Percentiles rank a stretch among this genome's conserved stretches.
Evolutionary conservation across 2,888 invertebrate genomes (phyloP).

Genomic region (Epistrophella euchroma): DNA sequence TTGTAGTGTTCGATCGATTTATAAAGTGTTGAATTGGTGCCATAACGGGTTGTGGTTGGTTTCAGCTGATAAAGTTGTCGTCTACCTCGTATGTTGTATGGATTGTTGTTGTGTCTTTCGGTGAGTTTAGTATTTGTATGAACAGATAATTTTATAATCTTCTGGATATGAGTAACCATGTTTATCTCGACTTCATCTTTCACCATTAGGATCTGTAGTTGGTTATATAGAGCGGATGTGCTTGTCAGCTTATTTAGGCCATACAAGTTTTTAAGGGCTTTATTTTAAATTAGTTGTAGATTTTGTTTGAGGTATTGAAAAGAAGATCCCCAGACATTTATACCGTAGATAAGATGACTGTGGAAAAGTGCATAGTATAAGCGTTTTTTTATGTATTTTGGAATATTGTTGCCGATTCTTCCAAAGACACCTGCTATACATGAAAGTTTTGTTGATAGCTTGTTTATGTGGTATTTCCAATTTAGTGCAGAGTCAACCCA

Average conservation of each 20-base stretch:
- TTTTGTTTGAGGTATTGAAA: background rate
- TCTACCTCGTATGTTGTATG: too few relatives aligned
- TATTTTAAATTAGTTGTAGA: background rate
- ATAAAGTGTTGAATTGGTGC: too few relatives aligned
- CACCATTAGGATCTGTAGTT: conserved; percentile 8
- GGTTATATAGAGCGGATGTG: background rate
- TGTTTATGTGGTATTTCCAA: too few relatives aligned
- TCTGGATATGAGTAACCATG: background rate
- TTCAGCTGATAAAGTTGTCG: too few relatives aligned
- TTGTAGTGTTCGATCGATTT: conserved; percentile 17
- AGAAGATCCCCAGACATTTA: background rate
- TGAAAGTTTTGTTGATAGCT: background rate
- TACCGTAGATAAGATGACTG: background rate
- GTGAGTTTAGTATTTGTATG: background rate
- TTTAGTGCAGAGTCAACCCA: too few relatives aligned
- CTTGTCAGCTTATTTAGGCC: conserved; percentile 1
- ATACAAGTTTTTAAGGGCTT: conserved; percentile 2
- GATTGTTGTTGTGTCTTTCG: too few relatives aligned
- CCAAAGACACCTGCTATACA: background rate
- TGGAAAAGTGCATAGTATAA: background rate
- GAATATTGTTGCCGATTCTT: background rate
- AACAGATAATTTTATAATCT: background rate
- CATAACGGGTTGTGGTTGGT: too few relatives aligned
- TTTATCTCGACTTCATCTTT: conserved; percentile 3
- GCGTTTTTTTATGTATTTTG: background rate